Percentiles rank a stretch among this genome's conserved stretches.
Evolutionary conservation across 2,797 vertebrate genomes (phyloP).

Genomic region (Lycodopsis pacificus): DNA sequence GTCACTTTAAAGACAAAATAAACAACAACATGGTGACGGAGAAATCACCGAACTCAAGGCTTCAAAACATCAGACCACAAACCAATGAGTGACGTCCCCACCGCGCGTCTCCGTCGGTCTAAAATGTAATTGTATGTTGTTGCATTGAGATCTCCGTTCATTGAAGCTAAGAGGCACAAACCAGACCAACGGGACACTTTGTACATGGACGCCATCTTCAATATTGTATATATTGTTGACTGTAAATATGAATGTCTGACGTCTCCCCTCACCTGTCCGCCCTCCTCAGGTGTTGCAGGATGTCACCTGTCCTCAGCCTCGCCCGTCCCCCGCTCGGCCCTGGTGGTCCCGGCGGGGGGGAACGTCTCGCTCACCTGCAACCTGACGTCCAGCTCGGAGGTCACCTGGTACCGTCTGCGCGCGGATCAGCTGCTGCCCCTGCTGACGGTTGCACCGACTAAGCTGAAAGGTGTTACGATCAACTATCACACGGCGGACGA

Average conservation of each 20-base stretch:
- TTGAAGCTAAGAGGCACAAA: too few species aligned
- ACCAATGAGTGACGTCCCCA: too few species aligned
- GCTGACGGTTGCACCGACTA: accelerated
- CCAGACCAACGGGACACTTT: too few species aligned
- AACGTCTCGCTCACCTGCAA: conserved; percentile 61
- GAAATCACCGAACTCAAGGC: too few species aligned
- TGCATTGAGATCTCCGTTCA: too few species aligned
- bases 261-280: neutral
- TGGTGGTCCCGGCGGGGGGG: conserved; percentile 26
- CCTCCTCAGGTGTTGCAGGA: conserved; percentile 35
- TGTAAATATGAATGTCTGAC: neutral
- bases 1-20: too few species aligned
- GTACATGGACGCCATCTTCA: too few species aligned
- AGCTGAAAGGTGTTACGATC: accelerated
- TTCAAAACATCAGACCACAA: too few species aligned
- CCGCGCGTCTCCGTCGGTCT: too few species aligned
- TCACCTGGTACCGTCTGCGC: conserved; percentile 60
- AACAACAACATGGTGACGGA: too few species aligned
- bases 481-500: accelerated
- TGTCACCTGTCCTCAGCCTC: conserved; percentile 15
- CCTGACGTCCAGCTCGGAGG: accelerated
- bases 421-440: conserved; percentile 51
- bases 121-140: too few species aligned
- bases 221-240: too few species aligned
- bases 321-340: neutral